Percentiles rank a stretch among this genome's conserved stretches.
These are phyloP conservation scores for Eucidaris tribuloides DNA, from an alignment of 35 echinoderm and acorn worm genomes.

Conservation along the genomic window DNA sequence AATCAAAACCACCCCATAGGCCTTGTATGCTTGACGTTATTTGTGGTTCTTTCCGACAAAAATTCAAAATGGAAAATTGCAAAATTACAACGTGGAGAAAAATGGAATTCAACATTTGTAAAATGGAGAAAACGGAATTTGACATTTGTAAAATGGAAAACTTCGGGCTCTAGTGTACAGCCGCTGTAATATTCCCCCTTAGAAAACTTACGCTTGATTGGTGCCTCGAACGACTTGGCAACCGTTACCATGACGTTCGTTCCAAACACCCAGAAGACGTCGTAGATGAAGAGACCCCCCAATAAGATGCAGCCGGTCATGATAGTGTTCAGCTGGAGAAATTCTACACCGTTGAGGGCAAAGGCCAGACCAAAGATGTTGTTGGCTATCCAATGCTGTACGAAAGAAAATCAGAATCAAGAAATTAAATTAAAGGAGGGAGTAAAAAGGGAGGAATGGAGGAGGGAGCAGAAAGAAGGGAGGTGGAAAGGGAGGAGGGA, in stretches of 20 bases:
- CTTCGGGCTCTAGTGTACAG: no score
- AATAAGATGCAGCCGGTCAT: conserved; percentile 95
- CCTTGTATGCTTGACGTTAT: no score
- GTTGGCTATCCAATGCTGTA: conserved; percentile 96
- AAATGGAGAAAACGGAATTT: no score
- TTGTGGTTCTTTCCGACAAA: no score
- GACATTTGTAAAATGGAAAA: no score
- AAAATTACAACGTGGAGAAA: no score
- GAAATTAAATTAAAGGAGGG: not conserved
- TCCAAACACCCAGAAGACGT: conserved; percentile 99
- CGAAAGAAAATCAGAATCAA: not conserved
- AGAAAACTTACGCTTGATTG: conserved; percentile 93
- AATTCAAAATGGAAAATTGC: no score
- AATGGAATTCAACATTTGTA: no score
- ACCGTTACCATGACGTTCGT: conserved; percentile 99
- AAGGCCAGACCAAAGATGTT: conserved; percentile 97
- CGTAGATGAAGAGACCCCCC: conserved; percentile 90
- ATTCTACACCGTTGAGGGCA: conserved; percentile 90
- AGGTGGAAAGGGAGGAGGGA: not conserved
- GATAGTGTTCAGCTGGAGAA: conserved; percentile 91
- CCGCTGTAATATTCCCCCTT: not conserved
- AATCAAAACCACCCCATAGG: no score
- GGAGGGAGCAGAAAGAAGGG: no score
- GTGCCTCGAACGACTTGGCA: conserved; percentile 98
- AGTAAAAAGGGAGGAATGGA: not conserved